These are phyloP conservation scores for Sitta europaea DNA, from an alignment of 2,113 vertebrate species.

Conservation along the genomic window DNA sequence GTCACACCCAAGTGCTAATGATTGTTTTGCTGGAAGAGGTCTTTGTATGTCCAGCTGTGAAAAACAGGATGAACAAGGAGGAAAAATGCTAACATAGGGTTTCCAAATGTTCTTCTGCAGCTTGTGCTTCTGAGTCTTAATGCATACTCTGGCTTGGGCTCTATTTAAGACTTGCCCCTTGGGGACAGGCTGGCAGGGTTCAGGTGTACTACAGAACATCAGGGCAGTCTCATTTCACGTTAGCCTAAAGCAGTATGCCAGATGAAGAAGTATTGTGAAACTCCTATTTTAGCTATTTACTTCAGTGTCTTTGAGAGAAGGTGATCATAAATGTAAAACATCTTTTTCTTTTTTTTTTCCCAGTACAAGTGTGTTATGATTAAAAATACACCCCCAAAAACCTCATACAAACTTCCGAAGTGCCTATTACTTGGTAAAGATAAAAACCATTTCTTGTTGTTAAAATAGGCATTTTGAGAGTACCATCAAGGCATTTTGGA, in stretches of 20 bases:
- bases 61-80: neutral
- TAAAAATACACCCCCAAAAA: neutral
- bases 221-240: neutral
- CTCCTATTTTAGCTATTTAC: constrained; percentile 16
- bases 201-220: neutral
- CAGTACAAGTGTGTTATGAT: neutral
- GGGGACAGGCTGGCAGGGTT: neutral
- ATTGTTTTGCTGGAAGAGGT: neutral
- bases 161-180: neutral
- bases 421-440: constrained; percentile 3
- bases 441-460: constrained; percentile 55
- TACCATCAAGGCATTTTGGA: constrained; percentile 67
- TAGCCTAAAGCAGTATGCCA: neutral
- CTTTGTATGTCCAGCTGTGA: constrained; percentile 4
- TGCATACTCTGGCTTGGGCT: neutral
- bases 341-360: neutral
- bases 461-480: constrained; percentile 58
- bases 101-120: constrained; percentile 7
- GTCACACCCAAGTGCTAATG: neutral
- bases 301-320: constrained; percentile 8
- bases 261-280: neutral
- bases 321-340: neutral
- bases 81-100: neutral
- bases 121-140: neutral
- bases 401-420: neutral